Conservation (phyloP, 2,888 invertebrate genomes). For the Galerucella pusilla region DNA sequence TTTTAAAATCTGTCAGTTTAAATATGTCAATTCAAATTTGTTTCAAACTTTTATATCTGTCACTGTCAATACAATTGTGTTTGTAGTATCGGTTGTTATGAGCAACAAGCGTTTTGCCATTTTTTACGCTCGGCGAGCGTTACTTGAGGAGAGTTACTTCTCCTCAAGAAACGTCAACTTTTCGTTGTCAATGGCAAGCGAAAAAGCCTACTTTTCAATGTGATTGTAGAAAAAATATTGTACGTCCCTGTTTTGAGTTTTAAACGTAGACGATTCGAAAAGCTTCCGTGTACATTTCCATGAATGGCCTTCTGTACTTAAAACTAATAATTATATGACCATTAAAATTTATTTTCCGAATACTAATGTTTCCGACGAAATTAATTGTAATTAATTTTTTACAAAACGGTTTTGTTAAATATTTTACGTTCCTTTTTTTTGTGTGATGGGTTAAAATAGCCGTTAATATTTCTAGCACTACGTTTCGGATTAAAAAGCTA, state of each 20-base stretch:
- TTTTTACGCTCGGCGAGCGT: too few relatives aligned
- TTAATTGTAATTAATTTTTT: constrained; percentile 45
- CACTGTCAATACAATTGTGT: too few relatives aligned
- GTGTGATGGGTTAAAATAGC: not conserved
- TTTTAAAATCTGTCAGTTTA: too few relatives aligned
- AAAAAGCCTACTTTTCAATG: too few relatives aligned
- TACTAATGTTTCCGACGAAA: constrained; percentile 38
- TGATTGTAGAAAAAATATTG: too few relatives aligned
- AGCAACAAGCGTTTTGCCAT: too few relatives aligned
- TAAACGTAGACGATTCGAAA: not conserved
- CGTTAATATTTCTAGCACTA: not conserved
- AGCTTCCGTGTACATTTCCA: constrained; percentile 20
- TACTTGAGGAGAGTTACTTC: too few relatives aligned
- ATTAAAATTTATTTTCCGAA: constrained; percentile 47
- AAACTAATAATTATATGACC: constrained; percentile 47
- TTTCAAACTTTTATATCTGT: too few relatives aligned
- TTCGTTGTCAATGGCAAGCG: too few relatives aligned
- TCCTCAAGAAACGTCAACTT: too few relatives aligned
- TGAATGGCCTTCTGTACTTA: constrained; percentile 26
- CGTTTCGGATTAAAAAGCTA: not conserved
- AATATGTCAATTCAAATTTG: too few relatives aligned
- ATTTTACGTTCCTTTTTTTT: not conserved
- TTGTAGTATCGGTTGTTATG: too few relatives aligned
- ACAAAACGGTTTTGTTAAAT: constrained; percentile 30
- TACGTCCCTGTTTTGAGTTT: constrained; percentile 5